These are phyloP conservation scores for Catostomus latipinnis DNA, from an alignment of 2,797 vertebrate genomes.

Conservation along the genomic window DNA sequence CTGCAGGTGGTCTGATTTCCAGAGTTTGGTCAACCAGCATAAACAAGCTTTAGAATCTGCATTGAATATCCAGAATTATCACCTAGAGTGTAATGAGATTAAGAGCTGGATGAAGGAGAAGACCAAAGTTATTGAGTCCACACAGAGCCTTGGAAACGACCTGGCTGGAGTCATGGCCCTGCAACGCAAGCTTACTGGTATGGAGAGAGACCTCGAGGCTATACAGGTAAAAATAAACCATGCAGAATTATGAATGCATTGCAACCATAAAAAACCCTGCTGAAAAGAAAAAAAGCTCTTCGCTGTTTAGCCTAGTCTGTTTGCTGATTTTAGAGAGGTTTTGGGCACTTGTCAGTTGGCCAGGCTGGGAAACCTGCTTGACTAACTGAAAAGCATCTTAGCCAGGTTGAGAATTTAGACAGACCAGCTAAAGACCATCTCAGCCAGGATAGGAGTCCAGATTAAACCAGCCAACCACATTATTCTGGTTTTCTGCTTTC, in stretches of 20 bases:
- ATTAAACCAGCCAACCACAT: no score
- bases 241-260: background rate
- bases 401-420: no score
- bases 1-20: conserved; percentile 90
- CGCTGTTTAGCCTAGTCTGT: no score
- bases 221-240: conserved; percentile 77
- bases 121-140: conserved; percentile 96
- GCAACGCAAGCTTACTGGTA: conserved; percentile 92
- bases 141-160: conserved; percentile 90
- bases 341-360: no score
- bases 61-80: conserved; percentile 94
- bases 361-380: no score
- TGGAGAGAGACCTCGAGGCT: conserved; percentile 92
- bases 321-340: no score
- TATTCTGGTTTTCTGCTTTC: no score
- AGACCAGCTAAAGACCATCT: no score
- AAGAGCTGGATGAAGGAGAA: conserved; percentile 96
- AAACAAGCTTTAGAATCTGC: conserved; percentile 88
- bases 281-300: no score
- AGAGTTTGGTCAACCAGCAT: conserved; percentile 84
- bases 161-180: conserved; percentile 91
- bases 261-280: no score
- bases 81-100: conserved; percentile 94
- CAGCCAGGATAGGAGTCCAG: no score
- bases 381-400: no score